Evolutionary conservation across 2,113 vertebrate species (phyloP), one percentile per base, ranked within the genome.

Genomic region (Ameiurus melas): DNA sequence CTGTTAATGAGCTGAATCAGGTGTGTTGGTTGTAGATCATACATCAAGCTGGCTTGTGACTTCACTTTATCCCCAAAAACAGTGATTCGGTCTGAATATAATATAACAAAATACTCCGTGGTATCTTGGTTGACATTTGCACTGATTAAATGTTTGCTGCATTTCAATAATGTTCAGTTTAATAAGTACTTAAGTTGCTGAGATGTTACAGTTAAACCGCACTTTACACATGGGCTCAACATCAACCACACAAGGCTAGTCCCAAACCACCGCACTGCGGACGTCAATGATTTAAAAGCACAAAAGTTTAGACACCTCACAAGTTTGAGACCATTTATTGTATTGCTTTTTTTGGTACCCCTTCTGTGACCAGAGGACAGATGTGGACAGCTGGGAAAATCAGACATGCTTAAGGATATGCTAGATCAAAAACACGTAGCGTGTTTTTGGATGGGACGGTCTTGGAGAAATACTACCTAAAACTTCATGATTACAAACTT

Each of bases 271-370:
- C 12, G 39, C 57, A 20, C 83, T 57, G 14, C 22, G 12, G 12
- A 27, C 6, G 19, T 55, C 47, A 57, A 81, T 7, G 60, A 86
- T 12, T 51, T 27, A 62, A 55, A 86, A 27, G 36, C 73, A 86
- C 36, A 78, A 51, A 86, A 58, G 53, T 51, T 51, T 80, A 79
- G 33, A 86, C 85, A 86, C 27, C 55, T n/a, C 36, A 47, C 57
- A 30, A 36, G 6, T 60, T 85, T 77, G 36, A 86, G 85, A 85
- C 70, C 27, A 77, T 78, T 86, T 86, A 86, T 86, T 79, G 75
- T 33, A 86, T 79, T 79, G 85, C n/a, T 80, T 86, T 78, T 43
- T 86, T 77, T 20, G 20, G 27, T 13, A 79, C 17, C 73, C 73
- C 43, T 79, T 53, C 85, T 79, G n/a, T 66, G 27, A 86, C 73